A percentile compares a stretch with the other conserved stretches of the same genome.
Conservation (phyloP, 2,797 vertebrate genomes). For the Tarsius wallacei region DNA sequence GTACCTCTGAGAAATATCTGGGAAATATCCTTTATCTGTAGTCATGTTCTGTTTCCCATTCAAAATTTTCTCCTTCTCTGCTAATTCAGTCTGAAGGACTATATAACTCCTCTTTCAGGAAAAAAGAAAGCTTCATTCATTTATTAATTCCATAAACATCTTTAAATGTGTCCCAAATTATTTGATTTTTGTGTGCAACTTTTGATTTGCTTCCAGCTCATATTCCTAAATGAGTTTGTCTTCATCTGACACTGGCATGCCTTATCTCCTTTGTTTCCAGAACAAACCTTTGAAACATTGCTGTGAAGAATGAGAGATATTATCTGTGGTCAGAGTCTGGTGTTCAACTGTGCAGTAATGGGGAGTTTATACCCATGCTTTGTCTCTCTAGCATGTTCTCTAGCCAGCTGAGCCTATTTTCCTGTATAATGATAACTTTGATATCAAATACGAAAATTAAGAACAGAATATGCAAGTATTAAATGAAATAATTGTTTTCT, state of each 20-base stretch:
- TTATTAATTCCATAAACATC: background rate
- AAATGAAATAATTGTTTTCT: background rate
- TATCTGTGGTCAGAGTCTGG: rapidly evolving
- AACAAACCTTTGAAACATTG: rapidly evolving
- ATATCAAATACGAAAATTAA: background rate
- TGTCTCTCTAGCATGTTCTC: background rate
- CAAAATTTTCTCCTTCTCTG: background rate
- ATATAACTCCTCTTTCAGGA: background rate
- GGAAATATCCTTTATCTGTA: background rate
- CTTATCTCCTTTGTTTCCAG: background rate
- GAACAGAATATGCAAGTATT: background rate
- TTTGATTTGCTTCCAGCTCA: background rate
- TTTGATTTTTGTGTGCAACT: background rate
- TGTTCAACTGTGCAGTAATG: background rate
- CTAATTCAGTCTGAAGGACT: background rate
- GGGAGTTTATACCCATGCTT: background rate
- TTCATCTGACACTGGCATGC: too few relatives aligned
- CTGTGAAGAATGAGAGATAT: rapidly evolving
- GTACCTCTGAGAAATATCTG: too few relatives aligned
- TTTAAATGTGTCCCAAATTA: background rate
- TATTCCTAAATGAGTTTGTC: background rate
- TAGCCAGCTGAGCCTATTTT: background rate
- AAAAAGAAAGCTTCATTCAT: background rate
- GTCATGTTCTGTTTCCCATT: background rate
- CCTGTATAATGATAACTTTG: background rate